Conservation (phyloP, 2,888 invertebrate genomes). For the Acronicta aceris region DNA sequence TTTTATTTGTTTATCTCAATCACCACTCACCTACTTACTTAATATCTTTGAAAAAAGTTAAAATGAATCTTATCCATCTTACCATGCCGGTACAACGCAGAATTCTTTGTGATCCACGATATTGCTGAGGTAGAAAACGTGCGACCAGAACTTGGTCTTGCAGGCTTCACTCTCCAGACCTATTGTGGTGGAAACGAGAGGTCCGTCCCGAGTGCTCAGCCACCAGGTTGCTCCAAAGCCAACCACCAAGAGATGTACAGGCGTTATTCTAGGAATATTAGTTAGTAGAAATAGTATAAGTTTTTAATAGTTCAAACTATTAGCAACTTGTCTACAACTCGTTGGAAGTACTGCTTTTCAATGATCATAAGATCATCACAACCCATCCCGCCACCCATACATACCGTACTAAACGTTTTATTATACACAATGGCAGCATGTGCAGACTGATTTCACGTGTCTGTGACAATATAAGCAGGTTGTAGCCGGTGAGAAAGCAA, state of each 20-base stretch:
- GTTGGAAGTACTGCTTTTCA: too few species aligned
- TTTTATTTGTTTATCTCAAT: too few species aligned
- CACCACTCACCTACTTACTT: too few species aligned
- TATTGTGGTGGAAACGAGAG: slow-evolving; percentile 41
- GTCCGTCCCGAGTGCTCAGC: slow-evolving; percentile 42
- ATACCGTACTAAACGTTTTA: slow-evolving; percentile 43
- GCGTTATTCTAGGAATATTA: slow-evolving; percentile 43
- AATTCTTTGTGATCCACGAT: slow-evolving; percentile 38
- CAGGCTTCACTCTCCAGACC: slow-evolving; percentile 43
- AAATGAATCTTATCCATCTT: too few species aligned
- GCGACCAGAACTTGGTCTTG: slow-evolving; percentile 54
- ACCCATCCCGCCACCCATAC: background rate
- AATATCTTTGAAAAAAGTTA: too few species aligned
- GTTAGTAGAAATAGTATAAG: background rate
- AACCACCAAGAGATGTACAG: slow-evolving; percentile 48
- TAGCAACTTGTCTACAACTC: background rate
- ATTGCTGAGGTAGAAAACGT: slow-evolving; percentile 52
- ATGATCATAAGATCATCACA: too few species aligned
- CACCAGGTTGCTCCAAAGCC: slow-evolving; percentile 54
- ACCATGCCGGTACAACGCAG: slow-evolving; percentile 56
- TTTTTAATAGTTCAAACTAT: too few species aligned
- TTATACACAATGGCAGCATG: slow-evolving; percentile 38
- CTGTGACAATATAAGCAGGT: slow-evolving; percentile 38
- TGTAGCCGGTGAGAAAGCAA: slow-evolving; percentile 45
- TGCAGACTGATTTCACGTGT: slow-evolving; percentile 23